Percentiles rank a stretch among this genome's conserved stretches.
Conservation (phyloP, 2,888 invertebrate species). For the Chloromyia formosa region DNA sequence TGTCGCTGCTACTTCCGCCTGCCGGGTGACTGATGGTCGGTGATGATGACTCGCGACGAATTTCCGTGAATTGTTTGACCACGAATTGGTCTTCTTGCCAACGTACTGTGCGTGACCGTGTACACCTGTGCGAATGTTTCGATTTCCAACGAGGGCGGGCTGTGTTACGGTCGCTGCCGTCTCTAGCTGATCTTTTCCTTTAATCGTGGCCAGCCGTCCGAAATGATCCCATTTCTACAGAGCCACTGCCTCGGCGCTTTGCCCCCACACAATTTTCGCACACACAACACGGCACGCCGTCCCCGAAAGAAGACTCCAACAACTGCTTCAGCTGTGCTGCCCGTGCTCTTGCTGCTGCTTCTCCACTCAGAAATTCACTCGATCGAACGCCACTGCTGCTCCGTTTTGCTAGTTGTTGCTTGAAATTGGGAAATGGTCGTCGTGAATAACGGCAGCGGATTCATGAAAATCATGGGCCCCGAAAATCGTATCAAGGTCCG, state of each 20-base stretch:
- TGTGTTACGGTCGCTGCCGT: no score
- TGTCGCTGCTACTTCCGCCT: not conserved
- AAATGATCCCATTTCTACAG: no score
- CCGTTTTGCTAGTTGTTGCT: not conserved
- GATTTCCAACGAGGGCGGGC: no score
- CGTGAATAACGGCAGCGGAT: not conserved
- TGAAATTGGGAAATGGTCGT: not conserved
- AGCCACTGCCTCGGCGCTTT: no score
- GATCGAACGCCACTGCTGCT: not conserved
- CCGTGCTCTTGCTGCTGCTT: not conserved
- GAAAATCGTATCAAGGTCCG: not conserved
- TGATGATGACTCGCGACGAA: not conserved
- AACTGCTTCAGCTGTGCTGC: not conserved
- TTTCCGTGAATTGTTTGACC: not conserved
- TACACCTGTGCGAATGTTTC: not conserved
- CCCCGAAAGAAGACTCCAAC: not conserved
- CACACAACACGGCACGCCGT: not conserved
- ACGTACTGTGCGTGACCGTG: not conserved
- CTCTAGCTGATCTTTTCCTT: no score
- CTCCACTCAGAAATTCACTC: not conserved
- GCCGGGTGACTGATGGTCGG: not conserved
- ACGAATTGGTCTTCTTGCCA: not conserved
- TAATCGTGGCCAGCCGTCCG: no score
- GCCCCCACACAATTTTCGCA: no score
- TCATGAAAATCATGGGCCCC: not conserved